These are phyloP conservation scores for Saccopteryx leptura DNA, from an alignment of 2,113 vertebrate genomes.

Conservation along the genomic window DNA sequence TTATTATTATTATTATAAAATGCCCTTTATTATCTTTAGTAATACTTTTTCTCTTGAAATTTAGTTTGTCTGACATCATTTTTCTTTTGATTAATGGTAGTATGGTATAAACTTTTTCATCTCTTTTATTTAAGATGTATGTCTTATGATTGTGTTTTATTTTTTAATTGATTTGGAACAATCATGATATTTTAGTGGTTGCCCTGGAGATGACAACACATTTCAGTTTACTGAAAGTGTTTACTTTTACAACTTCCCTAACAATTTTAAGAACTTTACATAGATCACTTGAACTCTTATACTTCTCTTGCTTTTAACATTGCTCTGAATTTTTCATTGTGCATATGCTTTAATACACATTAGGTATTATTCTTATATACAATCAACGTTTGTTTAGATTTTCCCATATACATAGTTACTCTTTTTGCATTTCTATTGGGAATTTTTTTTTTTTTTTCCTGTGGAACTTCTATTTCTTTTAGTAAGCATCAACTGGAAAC, in stretches of 20 bases:
- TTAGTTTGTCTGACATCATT: background rate
- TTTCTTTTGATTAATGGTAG: conserved; percentile 21
- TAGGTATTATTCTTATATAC: background rate
- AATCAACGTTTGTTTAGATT: background rate
- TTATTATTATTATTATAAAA: conserved; percentile 45
- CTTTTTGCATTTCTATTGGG: background rate
- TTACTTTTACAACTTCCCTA: conserved; percentile 53
- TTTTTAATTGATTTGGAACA: conserved; percentile 7
- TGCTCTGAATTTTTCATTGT: conserved; percentile 28
- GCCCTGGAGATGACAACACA: background rate
- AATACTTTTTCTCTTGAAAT: conserved; percentile 44
- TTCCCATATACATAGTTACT: background rate
- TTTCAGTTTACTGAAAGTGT: conserved; percentile 8
- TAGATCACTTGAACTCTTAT: background rate
- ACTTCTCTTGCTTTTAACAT: background rate
- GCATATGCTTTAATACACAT: background rate
- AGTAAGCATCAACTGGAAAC: background rate
- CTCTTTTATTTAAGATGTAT: conserved; percentile 17
- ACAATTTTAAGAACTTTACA: background rate
- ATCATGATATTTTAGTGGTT: conserved; percentile 46
- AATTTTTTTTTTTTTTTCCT: background rate
- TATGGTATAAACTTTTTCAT: background rate
- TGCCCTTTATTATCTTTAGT: background rate
- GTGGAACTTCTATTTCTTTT: background rate
- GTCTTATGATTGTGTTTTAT: background rate